Percentiles rank a stretch among this genome's conserved stretches.
These are phyloP conservation scores for Gymnoscelis rufifasciata DNA, from an alignment of 2,888 invertebrate genomes.

Conservation along the genomic window DNA sequence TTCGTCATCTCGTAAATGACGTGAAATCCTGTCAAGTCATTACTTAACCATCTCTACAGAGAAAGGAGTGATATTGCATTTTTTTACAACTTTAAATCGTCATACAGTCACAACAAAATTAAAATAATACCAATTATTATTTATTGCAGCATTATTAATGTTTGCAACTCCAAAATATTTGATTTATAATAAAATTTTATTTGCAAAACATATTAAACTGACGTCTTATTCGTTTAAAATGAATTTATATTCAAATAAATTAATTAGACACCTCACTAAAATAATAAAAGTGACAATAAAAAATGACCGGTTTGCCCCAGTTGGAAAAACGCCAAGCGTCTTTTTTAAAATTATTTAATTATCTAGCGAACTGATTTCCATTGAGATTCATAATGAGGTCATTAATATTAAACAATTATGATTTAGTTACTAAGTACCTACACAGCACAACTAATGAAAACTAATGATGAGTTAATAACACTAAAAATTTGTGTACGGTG, in stretches of 20 bases:
- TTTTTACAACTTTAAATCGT: neutral
- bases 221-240: neutral
- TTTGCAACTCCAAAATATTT: neutral
- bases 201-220: neutral
- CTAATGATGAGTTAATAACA: conserved; percentile 63
- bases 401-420: conserved; percentile 43
- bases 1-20: conserved; percentile 1
- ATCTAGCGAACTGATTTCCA: conserved; percentile 71
- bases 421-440: conserved; percentile 58
- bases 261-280: conserved; percentile 7
- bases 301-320: conserved; percentile 30
- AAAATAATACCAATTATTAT: neutral
- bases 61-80: neutral
- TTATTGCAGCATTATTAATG: neutral
- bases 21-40: conserved; percentile 3
- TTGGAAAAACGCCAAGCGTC: conserved; percentile 44
- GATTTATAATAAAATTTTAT: neutral
- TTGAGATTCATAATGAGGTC: conserved; percentile 53
- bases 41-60: neutral
- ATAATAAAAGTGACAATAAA: no score
- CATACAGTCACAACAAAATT: neutral
- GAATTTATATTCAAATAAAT: conserved; percentile 1
- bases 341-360: conserved; percentile 58
- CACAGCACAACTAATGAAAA: conserved; percentile 76
- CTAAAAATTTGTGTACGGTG: conserved; percentile 51